Conservation (phyloP, 2,888 invertebrate species). For the Lottia scabra region DNA sequence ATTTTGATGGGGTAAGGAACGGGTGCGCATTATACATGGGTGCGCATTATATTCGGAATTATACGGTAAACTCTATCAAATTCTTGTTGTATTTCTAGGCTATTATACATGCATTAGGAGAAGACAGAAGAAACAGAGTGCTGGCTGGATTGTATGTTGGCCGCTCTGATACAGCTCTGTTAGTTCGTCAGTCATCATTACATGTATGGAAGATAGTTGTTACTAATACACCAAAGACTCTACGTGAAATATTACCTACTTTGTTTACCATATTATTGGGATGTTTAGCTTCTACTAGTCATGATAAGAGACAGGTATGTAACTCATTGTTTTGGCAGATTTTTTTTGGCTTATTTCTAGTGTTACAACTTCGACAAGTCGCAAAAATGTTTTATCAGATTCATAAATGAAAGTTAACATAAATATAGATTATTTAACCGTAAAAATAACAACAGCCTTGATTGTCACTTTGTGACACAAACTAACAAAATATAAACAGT, state of each 20-base stretch:
- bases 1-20: too few relatives aligned
- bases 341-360: neutral
- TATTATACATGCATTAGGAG: conserved; percentile 89
- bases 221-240: conserved; percentile 95
- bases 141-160: conserved; percentile 84
- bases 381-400: too few relatives aligned
- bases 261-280: conserved; percentile 91
- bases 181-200: conserved; percentile 96
- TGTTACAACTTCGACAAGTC: too few relatives aligned
- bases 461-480: too few relatives aligned
- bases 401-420: too few relatives aligned
- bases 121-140: conserved; percentile 90
- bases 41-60: too few relatives aligned
- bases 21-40: too few relatives aligned
- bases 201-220: conserved; percentile 99
- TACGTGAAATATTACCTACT: conserved; percentile 95
- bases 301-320: conserved; percentile 88
- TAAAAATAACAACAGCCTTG: too few relatives aligned
- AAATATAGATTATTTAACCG: too few relatives aligned
- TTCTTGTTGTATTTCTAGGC: conserved; percentile 77
- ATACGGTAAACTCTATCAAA: too few relatives aligned
- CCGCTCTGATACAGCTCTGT: conserved; percentile 93
- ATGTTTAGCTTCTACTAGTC: conserved; percentile 94
- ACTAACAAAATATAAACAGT: too few relatives aligned
- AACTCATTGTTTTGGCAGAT: neutral